Conservation (phyloP, 2,113 vertebrate genomes). For the Antechinus flavipes region DNA sequence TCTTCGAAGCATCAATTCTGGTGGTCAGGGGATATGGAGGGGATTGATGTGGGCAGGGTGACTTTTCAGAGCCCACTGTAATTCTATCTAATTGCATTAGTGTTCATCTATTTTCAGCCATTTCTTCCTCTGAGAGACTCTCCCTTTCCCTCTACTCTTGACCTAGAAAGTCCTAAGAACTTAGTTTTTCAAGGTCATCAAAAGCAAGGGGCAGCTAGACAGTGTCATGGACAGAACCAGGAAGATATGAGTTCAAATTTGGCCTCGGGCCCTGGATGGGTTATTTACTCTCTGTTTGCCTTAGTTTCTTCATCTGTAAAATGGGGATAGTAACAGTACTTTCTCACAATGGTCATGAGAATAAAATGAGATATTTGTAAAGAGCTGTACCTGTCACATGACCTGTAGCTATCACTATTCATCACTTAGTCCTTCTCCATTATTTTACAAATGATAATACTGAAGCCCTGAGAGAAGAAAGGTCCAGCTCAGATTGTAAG, state of each 20-base stretch:
- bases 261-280: background rate
- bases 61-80: background rate
- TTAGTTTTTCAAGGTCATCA: background rate
- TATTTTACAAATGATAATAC: too few relatives aligned
- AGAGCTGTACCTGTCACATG: background rate
- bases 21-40: background rate
- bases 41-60: background rate
- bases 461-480: background rate
- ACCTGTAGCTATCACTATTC: background rate
- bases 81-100: background rate
- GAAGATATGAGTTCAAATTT: background rate
- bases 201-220: background rate
- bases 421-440: background rate
- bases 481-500: background rate
- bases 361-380: background rate
- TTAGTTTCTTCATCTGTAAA: background rate
- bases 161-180: background rate
- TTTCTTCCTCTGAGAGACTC: background rate
- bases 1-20: background rate
- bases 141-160: background rate
- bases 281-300: background rate
- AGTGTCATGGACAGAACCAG: background rate
- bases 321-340: background rate
- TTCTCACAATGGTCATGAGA: background rate
- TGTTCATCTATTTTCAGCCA: background rate